These are phyloP conservation scores for Puntigrus tetrazona DNA, from an alignment of 2,113 vertebrate species.

Conservation along the genomic window DNA sequence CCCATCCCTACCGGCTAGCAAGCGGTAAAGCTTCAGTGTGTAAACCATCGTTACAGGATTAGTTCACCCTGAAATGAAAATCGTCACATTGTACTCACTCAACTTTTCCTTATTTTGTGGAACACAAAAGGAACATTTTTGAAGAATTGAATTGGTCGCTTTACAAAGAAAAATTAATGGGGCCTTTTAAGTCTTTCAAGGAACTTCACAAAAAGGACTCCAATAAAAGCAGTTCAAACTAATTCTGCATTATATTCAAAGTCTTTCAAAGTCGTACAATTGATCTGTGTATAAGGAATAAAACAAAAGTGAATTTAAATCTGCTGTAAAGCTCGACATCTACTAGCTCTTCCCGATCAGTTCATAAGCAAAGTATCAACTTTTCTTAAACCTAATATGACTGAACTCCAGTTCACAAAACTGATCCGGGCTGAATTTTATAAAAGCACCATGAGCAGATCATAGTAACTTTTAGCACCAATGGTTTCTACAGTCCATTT, in stretches of 20 bases:
- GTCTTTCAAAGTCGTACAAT: neutral
- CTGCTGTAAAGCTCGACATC: neutral
- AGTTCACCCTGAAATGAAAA: neutral
- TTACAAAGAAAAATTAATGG: neutral
- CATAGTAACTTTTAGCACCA: neutral
- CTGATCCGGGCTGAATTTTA: neutral
- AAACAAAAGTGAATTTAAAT: neutral
- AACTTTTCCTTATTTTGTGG: neutral
- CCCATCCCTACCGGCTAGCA: neutral
- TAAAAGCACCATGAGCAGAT: neutral
- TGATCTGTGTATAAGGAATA: neutral
- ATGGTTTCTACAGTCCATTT: neutral
- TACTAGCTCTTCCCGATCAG: neutral
- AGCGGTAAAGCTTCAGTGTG: neutral
- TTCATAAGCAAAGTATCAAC: neutral
- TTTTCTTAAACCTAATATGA: neutral
- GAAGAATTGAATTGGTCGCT: neutral
- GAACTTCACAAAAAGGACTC: neutral
- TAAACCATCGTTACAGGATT: neutral
- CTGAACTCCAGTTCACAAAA: neutral
- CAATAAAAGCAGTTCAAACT: neutral
- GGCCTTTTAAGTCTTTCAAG: neutral
- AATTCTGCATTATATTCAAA: constrained; percentile 3
- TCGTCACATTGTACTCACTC: neutral
- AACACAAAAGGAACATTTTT: neutral